These are phyloP conservation scores for Microcebus griseorufus DNA, from an alignment of 2,113 vertebrate species.

Conservation along the genomic window DNA sequence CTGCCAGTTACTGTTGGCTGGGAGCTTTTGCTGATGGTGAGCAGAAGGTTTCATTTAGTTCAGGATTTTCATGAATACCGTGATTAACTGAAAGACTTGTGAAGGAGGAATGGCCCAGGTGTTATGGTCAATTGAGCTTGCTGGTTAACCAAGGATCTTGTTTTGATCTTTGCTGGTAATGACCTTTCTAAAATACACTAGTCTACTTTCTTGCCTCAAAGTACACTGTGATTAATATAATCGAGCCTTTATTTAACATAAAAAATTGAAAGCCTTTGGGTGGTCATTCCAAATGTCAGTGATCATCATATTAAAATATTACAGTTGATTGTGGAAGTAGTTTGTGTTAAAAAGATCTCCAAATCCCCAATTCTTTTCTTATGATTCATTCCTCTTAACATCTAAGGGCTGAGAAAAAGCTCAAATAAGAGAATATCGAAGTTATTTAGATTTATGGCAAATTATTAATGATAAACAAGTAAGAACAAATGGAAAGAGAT, in stretches of 20 bases:
- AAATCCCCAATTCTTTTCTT: background rate
- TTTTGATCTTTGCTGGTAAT: background rate
- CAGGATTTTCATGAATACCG: background rate
- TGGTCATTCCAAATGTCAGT: background rate
- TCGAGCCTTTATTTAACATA: background rate
- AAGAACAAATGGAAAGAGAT: background rate
- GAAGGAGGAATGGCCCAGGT: background rate
- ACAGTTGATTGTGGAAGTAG: too few relatives aligned
- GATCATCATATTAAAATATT: rapidly evolving
- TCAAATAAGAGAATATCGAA: background rate
- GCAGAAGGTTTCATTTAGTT: background rate
- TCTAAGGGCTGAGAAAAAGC: background rate
- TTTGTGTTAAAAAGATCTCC: background rate
- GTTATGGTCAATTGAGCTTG: background rate
- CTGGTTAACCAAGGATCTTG: background rate
- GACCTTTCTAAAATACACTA: background rate
- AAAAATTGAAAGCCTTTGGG: background rate
- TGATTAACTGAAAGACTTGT: background rate
- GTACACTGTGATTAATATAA: background rate
- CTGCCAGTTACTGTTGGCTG: background rate
- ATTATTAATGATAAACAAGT: background rate
- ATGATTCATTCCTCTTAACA: background rate
- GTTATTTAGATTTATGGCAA: too few relatives aligned
- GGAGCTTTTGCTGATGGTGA: background rate
- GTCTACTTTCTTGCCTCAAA: background rate